These are phyloP conservation scores for Trichoplax adhaerens DNA, from an alignment of 37 sponge, comb jelly and placozoan genomes.

Conservation along the genomic window DNA sequence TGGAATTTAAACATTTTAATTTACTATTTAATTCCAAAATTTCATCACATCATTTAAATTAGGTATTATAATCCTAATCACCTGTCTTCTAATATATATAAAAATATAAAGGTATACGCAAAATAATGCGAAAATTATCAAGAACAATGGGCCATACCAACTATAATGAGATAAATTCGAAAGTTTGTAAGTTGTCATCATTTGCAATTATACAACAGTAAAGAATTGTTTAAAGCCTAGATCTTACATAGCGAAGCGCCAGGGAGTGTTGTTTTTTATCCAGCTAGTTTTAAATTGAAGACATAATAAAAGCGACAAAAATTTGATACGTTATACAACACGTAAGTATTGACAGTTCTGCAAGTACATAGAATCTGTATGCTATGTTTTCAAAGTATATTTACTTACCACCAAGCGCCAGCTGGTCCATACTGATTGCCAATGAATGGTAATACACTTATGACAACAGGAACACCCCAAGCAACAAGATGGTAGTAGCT, in stretches of 20 bases:
- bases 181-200: no score
- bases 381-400: no score
- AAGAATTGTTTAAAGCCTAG: not conserved
- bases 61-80: not conserved
- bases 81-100: slow-evolving; percentile 1
- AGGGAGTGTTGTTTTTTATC: not conserved
- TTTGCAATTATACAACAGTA: no score
- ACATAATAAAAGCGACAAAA: no score
- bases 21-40: no score
- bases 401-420: slow-evolving; percentile 60
- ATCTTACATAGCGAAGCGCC: slow-evolving; percentile 2
- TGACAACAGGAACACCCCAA: slow-evolving; percentile 27
- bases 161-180: slow-evolving; percentile 4
- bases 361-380: no score
- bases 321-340: no score
- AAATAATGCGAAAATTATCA: slow-evolving; percentile 1
- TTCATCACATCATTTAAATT: no score
- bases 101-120: slow-evolving; percentile 9
- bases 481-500: slow-evolving; percentile 29
- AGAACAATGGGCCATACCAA: slow-evolving; percentile 12
- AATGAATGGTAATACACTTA: slow-evolving; percentile 40
- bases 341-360: no score
- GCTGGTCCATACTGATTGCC: slow-evolving; percentile 38
- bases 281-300: no score
- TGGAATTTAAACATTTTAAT: no score